phyloP scores from a whole-genome alignment of 2,113 vertebrate species.

The Arvicanthis niloticus region DNA sequence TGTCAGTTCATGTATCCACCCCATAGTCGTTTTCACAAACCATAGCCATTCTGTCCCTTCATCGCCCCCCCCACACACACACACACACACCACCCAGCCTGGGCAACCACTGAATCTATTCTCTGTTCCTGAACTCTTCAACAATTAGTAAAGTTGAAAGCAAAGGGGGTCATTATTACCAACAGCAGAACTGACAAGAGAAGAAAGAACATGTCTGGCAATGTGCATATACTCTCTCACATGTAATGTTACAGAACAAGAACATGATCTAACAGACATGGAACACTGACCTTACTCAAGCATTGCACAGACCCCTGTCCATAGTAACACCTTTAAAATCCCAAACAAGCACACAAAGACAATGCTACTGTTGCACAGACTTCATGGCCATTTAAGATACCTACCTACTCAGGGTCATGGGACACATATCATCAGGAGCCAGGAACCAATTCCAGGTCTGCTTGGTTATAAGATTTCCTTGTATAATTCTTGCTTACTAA shows the following conservation, averaged over 20 bases:
- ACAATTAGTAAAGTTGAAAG: neutral
- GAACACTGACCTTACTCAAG: neutral
- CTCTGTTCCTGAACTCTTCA: neutral
- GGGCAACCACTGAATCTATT: neutral
- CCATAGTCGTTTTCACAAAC: neutral
- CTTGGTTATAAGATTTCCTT: conserved; percentile 14
- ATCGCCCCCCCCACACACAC: no score
- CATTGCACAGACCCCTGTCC: neutral
- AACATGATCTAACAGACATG: neutral
- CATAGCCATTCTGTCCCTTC: neutral
- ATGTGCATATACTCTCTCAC: neutral
- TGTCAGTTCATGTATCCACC: neutral
- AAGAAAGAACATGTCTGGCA: neutral
- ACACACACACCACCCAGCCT: neutral
- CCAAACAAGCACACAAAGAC: neutral
- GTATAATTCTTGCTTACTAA: conserved; percentile 41
- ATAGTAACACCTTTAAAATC: neutral
- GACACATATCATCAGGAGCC: neutral
- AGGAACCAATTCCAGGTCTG: conserved; percentile 25
- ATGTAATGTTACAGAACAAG: neutral
- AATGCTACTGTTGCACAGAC: neutral
- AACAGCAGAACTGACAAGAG: neutral
- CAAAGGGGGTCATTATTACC: neutral
- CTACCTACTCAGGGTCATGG: neutral
- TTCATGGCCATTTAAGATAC: neutral